Evolutionary conservation across 2,113 vertebrate genomes (phyloP), one percentile per base, ranked within the genome.

Genomic region (Nesospiza acunhae): DNA sequence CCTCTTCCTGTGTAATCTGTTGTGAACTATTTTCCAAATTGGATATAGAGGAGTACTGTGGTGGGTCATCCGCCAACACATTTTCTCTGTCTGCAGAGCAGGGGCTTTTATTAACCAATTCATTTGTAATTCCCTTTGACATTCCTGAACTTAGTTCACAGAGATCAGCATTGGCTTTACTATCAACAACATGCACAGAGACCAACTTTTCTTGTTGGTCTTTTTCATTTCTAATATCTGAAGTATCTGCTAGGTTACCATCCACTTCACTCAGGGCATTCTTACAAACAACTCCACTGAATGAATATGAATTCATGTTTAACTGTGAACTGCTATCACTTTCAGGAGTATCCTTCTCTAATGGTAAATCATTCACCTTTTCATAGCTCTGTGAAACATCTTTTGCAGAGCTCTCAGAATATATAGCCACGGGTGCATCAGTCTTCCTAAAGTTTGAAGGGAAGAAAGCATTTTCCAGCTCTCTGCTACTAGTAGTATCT

Each of bases 21-120:
- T 97, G 97, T 22, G 96, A 94, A 87, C 94, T 97, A 27, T 84
- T 97, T 88, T 98, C 98, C 35, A 95, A 84, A 93, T 28, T 94
- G 14, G 93, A 83, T 17, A 97, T 81, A 28, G 95, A 89, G 30
- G 95, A 91, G 60, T 95, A 94, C 39, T 94, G 97, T 18, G 95
- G 94, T 50, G 90, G 96, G 68, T 98, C 81, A 91, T 92, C 94
- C 10, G 80, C 23, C 70, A 96, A 90, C 50, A 72, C 37, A 53
- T 90, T 88, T 92, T 97, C 97, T 74, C 93, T 94, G 56, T 95
- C 96, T 81, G 93, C 86, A 86, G 80, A 42, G 39, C 85, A 88
- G n/a, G 79, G 68, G 62, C 95, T 97, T 95, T 96, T 93, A 94
- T 89, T 91, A 87, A 86, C 85, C 12, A 87, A 90, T 62, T 98